Evolutionary conservation across 2,888 invertebrate genomes (phyloP).

Genomic region (Cataglyphis albicans): DNA sequence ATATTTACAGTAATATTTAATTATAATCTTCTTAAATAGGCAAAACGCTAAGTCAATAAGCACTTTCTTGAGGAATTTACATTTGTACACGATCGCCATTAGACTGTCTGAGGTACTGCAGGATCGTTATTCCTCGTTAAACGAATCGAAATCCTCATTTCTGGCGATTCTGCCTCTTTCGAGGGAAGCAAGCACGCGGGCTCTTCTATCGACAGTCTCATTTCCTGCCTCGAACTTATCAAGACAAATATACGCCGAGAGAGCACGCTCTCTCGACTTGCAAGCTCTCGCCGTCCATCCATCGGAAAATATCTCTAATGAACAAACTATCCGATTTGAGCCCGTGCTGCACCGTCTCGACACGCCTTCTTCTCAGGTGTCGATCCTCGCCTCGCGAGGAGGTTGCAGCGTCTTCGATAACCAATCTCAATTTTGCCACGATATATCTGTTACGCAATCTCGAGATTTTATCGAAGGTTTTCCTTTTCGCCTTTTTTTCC

Average conservation of each 20-base stretch:
- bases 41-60: background rate
- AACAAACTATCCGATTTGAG: slow-evolving; percentile 81
- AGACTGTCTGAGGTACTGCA: slow-evolving; percentile 38
- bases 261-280: slow-evolving; percentile 60
- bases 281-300: slow-evolving; percentile 61
- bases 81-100: background rate
- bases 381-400: slow-evolving; percentile 50
- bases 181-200: slow-evolving; percentile 38
- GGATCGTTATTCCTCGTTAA: slow-evolving; percentile 76
- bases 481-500: background rate
- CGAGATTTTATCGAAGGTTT: slow-evolving; percentile 51
- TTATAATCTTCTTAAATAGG: background rate
- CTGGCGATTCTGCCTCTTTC: slow-evolving; percentile 53
- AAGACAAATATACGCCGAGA: slow-evolving; percentile 79
- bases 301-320: slow-evolving; percentile 80
- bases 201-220: slow-evolving; percentile 80
- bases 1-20: background rate
- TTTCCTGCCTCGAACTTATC: slow-evolving; percentile 80
- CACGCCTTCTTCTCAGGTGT: slow-evolving; percentile 43
- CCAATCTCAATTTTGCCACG: slow-evolving; percentile 76
- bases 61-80: slow-evolving; percentile 10
- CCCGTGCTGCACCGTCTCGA: slow-evolving; percentile 52
- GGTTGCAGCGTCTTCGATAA: slow-evolving; percentile 71
- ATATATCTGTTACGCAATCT: slow-evolving; percentile 67
- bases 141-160: slow-evolving; percentile 76